phyloP scores from a whole-genome alignment of 2,797 vertebrate species.

The Galago senegalensis region DNA sequence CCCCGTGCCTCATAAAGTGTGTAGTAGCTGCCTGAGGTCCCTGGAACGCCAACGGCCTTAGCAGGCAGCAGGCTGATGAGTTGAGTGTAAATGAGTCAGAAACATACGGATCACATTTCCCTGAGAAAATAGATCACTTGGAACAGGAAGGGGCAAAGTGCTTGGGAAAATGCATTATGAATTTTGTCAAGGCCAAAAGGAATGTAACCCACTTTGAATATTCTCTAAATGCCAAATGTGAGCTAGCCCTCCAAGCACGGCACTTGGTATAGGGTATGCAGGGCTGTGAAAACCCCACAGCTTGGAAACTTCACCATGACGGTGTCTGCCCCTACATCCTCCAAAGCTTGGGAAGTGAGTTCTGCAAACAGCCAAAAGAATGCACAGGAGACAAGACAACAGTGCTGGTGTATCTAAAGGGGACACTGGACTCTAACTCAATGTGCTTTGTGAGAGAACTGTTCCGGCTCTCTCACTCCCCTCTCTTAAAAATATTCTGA shows the following conservation, averaged over 20 bases:
- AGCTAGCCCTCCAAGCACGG: neutral
- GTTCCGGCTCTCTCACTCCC: too few species aligned
- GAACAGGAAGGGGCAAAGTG: constrained; percentile 54
- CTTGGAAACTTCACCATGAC: neutral
- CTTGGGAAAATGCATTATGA: constrained; percentile 61
- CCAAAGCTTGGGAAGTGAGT: neutral
- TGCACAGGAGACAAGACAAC: neutral
- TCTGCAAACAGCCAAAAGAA: neutral
- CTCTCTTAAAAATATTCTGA: neutral
- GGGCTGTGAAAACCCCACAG: neutral
- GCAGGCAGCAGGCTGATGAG: neutral
- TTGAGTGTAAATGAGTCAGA: constrained; percentile 62
- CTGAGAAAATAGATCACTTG: constrained; percentile 69
- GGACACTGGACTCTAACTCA: neutral
- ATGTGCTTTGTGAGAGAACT: neutral
- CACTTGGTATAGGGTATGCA: accelerated
- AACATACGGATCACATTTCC: constrained; percentile 72
- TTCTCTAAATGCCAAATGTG: neutral
- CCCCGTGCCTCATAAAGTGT: neutral
- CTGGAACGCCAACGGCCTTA: neutral
- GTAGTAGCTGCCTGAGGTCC: neutral
- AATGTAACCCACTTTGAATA: neutral
- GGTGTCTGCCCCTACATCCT: neutral
- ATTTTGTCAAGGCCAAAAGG: constrained; percentile 67
- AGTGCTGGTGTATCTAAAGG: neutral